These are phyloP conservation scores for Platyrinchus mystaceus DNA, from an alignment of 2,797 vertebrate species.

Conservation along the genomic window DNA sequence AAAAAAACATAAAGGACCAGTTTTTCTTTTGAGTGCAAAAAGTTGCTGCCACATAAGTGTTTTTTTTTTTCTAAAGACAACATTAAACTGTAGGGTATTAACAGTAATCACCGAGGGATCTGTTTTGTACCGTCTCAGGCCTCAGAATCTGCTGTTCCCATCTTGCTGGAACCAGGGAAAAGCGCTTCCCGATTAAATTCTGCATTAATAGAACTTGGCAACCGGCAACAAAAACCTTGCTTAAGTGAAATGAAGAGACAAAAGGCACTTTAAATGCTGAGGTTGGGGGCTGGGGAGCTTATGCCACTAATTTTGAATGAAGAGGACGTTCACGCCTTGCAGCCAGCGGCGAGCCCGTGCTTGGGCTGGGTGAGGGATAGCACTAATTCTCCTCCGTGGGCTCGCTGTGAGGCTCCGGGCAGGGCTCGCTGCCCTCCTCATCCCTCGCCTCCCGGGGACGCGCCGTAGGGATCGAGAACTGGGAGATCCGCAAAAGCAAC, in stretches of 20 bases:
- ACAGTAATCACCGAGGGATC: slow-evolving; percentile 16
- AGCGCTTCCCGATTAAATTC: slow-evolving; percentile 52
- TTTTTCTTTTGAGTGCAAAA: slow-evolving; percentile 13
- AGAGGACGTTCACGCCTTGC: slow-evolving; percentile 41
- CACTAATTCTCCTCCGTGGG: background rate
- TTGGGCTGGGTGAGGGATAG: background rate
- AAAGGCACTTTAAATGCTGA: slow-evolving; percentile 64
- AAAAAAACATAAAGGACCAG: background rate
- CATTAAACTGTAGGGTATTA: background rate
- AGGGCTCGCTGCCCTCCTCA: background rate
- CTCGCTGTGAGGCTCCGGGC: background rate
- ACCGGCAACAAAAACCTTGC: slow-evolving; percentile 64
- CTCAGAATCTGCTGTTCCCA: slow-evolving; percentile 33
- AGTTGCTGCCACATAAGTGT: background rate
- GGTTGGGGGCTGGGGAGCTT: slow-evolving; percentile 8
- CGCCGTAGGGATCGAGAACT: background rate
- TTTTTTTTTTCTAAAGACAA: slow-evolving; percentile 15
- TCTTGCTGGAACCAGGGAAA: slow-evolving; percentile 25
- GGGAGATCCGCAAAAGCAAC: background rate
- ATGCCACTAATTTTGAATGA: slow-evolving; percentile 53
- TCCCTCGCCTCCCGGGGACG: background rate
- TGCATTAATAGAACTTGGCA: slow-evolving; percentile 69
- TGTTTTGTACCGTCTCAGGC: slow-evolving; percentile 22
- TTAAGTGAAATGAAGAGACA: slow-evolving; percentile 71
- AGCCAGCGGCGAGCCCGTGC: background rate